Base-by-base conservation (phyloP, 2,797 vertebrate species). In the Sebastiscus tertius region DNA sequence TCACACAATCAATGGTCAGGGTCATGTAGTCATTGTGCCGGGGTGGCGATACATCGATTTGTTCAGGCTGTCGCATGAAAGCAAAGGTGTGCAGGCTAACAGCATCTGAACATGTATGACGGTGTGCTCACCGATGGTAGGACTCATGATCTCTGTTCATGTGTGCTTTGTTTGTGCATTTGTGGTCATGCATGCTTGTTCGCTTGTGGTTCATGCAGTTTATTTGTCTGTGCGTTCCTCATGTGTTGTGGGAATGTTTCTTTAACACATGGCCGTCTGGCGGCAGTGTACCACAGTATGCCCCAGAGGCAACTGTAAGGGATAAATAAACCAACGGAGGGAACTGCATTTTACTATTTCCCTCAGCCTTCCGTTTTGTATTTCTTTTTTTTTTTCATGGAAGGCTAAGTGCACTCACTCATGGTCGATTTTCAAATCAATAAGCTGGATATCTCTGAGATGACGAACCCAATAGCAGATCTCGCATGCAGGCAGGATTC, bases 391-490 rank as follows among this genome's bases (percentile, higher is more conserved):
- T 33, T 27, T 12, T 14, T 20, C 20, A 62, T 65, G 49, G 77
- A 60, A 80, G 77, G 81, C 77, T 80, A 83, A 87, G 83, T 81
- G 77, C 87, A 79, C 82, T 87, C 77, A 62, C 82, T 90, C 79
- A 68, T 29, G 68, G 63, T 86, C 72, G 60, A 89, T 88, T 86
- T 84, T 82, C 33, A 75, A 58, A 90, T 91, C 88, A 82, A 93
- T 91, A 92, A 77, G 63, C 27, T 61, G 62, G 69, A 89, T 86
- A 81, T 87, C 68, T 87, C 74, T 11, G 82, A 61, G 83, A 88
- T 77, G 81, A 83, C 69, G 75, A 61, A 60, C 36, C 26, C 24
- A 67, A 72, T 82, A 76, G 79, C 75, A 77, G 70, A 79, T 80
- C 63, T 63, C 22, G 71, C 27, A 9, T 60, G 72, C 82, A 61